These are phyloP conservation scores for Julus scandinavius DNA, from an alignment of 2,888 invertebrate genomes.

Conservation along the genomic window DNA sequence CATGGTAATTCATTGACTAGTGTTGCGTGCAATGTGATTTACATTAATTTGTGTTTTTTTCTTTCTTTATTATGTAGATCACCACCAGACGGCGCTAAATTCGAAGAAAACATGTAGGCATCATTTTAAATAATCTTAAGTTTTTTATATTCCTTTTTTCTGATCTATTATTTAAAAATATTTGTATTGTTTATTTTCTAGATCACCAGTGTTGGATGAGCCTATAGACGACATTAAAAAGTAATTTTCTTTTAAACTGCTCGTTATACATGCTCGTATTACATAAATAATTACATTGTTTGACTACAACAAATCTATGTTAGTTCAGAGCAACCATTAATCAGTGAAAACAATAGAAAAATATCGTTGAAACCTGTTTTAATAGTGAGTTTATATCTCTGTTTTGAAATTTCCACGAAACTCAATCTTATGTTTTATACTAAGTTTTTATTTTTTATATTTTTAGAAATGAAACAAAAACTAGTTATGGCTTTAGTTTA, in stretches of 20 bases:
- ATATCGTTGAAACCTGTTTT: neutral
- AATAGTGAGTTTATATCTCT: too few species aligned
- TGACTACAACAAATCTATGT: neutral
- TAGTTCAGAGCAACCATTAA: too few species aligned
- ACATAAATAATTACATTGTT: too few species aligned
- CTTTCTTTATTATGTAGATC: neutral
- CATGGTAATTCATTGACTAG: neutral
- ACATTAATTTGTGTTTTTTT: neutral
- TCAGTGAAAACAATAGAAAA: too few species aligned
- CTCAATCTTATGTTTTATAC: too few species aligned
- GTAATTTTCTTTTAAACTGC: conserved; percentile 2
- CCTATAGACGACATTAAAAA: neutral
- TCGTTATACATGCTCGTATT: too few species aligned
- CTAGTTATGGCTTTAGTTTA: too few species aligned
- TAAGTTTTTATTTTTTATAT: too few species aligned
- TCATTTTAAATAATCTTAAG: neutral
- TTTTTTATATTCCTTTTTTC: neutral
- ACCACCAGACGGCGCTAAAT: conserved; percentile 18
- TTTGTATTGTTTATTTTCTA: neutral
- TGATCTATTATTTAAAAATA: neutral
- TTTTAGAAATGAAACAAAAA: too few species aligned
- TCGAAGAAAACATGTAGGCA: neutral
- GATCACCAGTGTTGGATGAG: neutral
- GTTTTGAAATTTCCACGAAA: too few species aligned
- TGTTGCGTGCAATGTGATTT: neutral